phyloP scores from a whole-genome alignment of 2,113 vertebrate genomes.

The Pseudorhombus dupliciocellatus region DNA sequence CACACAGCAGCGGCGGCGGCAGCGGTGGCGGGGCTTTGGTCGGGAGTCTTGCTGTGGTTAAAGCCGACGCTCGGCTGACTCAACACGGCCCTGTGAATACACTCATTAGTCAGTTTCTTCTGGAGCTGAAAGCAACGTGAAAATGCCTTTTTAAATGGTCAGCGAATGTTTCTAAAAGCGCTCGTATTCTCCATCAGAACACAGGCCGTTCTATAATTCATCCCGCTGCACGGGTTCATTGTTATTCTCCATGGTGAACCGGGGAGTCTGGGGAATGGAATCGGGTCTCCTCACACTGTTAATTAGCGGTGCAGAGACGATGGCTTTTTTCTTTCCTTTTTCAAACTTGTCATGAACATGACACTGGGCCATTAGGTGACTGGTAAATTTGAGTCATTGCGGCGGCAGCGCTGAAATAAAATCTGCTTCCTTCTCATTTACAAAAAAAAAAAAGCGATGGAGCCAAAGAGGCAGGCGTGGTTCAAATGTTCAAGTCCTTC shows the following conservation, averaged over 20 bases:
- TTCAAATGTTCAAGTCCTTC: slow-evolving; percentile 5
- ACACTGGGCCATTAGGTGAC: slow-evolving; percentile 64
- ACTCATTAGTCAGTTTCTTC: slow-evolving; percentile 63
- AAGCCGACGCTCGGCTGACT: slow-evolving; percentile 44
- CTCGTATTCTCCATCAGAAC: slow-evolving; percentile 49
- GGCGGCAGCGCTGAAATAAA: slow-evolving; percentile 16
- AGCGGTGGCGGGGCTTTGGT: slow-evolving; percentile 24
- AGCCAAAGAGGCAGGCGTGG: neutral
- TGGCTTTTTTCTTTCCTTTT: slow-evolving; percentile 50
- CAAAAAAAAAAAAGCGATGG: neutral
- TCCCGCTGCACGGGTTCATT: slow-evolving; percentile 58
- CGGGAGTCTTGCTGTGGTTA: slow-evolving; percentile 31
- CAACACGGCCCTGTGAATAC: slow-evolving; percentile 42
- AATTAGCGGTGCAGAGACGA: slow-evolving; percentile 59
- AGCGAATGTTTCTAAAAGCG: slow-evolving; percentile 21
- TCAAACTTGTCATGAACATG: slow-evolving; percentile 49
- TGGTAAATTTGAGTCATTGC: slow-evolving; percentile 30
- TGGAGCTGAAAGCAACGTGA: slow-evolving; percentile 43
- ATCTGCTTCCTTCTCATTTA: slow-evolving; percentile 26
- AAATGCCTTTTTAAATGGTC: slow-evolving; percentile 52
- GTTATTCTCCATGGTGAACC: slow-evolving; percentile 69
- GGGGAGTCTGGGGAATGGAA: slow-evolving; percentile 57
- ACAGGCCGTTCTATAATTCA: slow-evolving; percentile 70
- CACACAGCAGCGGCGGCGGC: neutral
- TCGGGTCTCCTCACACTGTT: slow-evolving; percentile 56